phyloP scores from a whole-genome alignment of 1,140 invertebrate genomes.

The Oscheius sp. region DNA sequence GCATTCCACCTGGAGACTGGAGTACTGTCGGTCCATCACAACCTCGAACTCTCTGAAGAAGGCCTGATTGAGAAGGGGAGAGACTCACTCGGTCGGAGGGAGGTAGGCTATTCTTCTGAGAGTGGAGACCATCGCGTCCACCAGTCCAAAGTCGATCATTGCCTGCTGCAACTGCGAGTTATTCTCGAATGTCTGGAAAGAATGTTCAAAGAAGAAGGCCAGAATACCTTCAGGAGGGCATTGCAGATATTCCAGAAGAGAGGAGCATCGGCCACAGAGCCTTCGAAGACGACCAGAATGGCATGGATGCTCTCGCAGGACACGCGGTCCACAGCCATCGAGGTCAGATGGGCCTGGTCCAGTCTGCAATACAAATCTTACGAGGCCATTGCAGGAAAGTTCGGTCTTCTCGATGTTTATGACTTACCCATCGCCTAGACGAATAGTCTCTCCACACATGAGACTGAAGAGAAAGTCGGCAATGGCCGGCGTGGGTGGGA shows the following conservation, averaged over 20 bases:
- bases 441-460: constrained; percentile 20
- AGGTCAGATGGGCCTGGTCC: constrained; percentile 25
- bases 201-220: constrained; percentile 4
- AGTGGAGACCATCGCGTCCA: constrained; percentile 18
- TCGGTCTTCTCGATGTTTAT: neutral
- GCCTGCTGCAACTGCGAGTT: constrained; percentile 33
- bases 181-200: constrained; percentile 26
- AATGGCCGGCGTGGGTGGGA: constrained; percentile 13
- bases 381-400: neutral
- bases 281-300: constrained; percentile 32
- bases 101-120: constrained; percentile 19
- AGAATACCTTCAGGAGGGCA: constrained; percentile 27
- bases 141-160: constrained; percentile 32
- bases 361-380: constrained; percentile 18
- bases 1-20: constrained; percentile 21
- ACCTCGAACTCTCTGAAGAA: constrained; percentile 1
- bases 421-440: constrained; percentile 31
- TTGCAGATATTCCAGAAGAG: constrained; percentile 36
- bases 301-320: constrained; percentile 30
- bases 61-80: neutral
- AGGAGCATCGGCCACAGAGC: constrained; percentile 18
- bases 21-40: neutral
- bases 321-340: constrained; percentile 19
- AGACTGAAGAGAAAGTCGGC: constrained; percentile 34
- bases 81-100: neutral